Base-by-base conservation (phyloP, 2,113 vertebrate species). In the Coturnix japonica region DNA sequence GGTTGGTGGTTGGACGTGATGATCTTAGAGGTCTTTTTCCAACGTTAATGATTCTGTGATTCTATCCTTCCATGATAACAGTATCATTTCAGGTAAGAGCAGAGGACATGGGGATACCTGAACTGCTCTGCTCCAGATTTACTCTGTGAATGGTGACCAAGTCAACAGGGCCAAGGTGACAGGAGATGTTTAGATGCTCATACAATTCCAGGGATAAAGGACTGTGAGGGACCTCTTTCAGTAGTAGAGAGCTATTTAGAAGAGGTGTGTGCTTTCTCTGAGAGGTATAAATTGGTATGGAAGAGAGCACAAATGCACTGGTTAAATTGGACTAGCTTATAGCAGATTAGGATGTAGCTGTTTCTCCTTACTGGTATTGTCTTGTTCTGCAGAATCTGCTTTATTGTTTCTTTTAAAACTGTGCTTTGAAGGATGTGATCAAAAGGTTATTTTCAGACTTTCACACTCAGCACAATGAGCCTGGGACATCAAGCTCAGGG, bases 101-200 rank as follows among this genome's bases (percentile, higher is more conserved):
- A 71, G 70, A 33, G 80, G 59, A 90, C 61, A n/a, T 57, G 56
- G 47, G 73, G 76, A 76, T 51, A 33, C 41, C 1, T 31, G 53
- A 88, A 88, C 83, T 81, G 43, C 85, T 88, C 37, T 81, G 70
- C 57, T 66, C 8, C 63, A 60, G 83, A 76, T 86, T 85, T 90
- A 84, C 66, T 82, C 89, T 33, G 63, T 79, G 81, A 87, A 57
- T 23, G 47, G 33, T 63, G 74, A 37, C 83, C 81, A 73, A 54
- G 51, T n/a, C 83, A 66, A 9, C 60, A 66, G 81, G 74, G 64
- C 47, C 4, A 6, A 67, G 56, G 75, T 5, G 37, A 75, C 70
- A 87, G 91, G 76, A 87, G 79, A 51, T 59, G 51, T 80, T 87
- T 39, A 63, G 54, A 66, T 86, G 33, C 75, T 85, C 39, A 63